Base-by-base conservation (phyloP, 2,113 vertebrate genomes). In the Pelecanus crispus region DNA sequence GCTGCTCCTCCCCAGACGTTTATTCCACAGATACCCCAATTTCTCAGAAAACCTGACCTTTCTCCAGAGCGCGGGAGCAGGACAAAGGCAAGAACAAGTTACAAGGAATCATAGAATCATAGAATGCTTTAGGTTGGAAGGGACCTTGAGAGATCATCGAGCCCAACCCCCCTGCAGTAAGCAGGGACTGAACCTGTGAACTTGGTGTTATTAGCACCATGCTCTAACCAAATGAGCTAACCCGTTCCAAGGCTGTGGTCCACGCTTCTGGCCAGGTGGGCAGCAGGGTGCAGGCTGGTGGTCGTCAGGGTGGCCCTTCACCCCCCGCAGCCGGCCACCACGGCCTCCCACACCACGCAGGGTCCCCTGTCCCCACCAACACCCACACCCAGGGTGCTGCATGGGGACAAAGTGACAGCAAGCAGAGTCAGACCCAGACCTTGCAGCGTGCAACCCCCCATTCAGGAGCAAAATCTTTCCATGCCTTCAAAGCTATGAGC, bases 1-100 rank as follows among this genome's bases (percentile, higher is more conserved):
- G 45, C n/a, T 82, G 40, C 36, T 66, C 13, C 25, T 73, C n/a
- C 29, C 7, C 8, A 1, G 28, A 10, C 0, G 0, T 9, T 72
- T 72, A 88, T 71, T 67, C 59, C 36, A 32, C 6, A 66, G 47
- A 32, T 25, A 61, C 2, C 9, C 9, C 55, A 29, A 2, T 53
- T 74, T 52, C 31, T 18, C 53, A n/a, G 47, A 40, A 55, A 77
- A 77, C 12, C 6, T 0, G 1, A 26, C 24, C 36, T 63, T 63
- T 56, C 55, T 36, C 38, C 20, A 22, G 10, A 49, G 26, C 22
- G 15, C 7, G 1, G 68, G 31, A 70, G 31, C 19, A 40, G 40
- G n/a, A 65, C 2, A 1, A 65, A 75, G 14, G 49, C 25, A 59
- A 75, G 50, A 55, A 31, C 3, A 47, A 29, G 31, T 36, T 17